These are phyloP conservation scores for Pleuronectes platessa DNA, from an alignment of 2,113 vertebrate species.

Conservation along the genomic window DNA sequence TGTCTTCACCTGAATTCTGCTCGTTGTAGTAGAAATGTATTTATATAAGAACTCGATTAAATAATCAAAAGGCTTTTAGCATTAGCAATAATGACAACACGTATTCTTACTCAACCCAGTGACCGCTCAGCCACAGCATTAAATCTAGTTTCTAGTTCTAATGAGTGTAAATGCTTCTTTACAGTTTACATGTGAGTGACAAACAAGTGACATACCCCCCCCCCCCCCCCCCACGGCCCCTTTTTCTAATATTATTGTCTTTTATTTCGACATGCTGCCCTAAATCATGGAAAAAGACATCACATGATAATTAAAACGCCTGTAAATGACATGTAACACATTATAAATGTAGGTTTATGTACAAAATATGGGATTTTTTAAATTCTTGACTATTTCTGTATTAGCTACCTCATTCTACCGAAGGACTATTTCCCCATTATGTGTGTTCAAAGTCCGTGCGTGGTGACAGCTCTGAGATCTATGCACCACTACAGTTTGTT, in stretches of 20 bases:
- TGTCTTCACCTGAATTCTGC: too few relatives aligned
- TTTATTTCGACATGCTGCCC: not conserved
- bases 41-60: too few relatives aligned
- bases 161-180: not conserved
- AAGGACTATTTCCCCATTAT: conserved; percentile 11
- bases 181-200: not conserved
- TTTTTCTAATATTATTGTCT: not conserved
- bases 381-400: conserved; percentile 1
- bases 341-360: not conserved
- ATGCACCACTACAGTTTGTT: conserved; percentile 13
- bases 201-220: too few relatives aligned
- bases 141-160: not conserved
- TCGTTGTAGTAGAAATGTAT: too few relatives aligned
- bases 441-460: conserved; percentile 64
- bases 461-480: conserved; percentile 23
- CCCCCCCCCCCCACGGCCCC: too few relatives aligned
- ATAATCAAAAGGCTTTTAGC: too few relatives aligned
- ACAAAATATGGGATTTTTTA: not conserved
- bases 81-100: too few relatives aligned
- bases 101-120: too few relatives aligned
- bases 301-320: not conserved
- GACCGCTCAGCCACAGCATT: not conserved
- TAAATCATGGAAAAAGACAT: not conserved
- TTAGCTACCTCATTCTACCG: conserved; percentile 41
- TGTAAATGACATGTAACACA: too few relatives aligned